These are phyloP conservation scores for Porites australiensis DNA, from an alignment of 64 coral and sea anemone species.

Conservation along the genomic window DNA sequence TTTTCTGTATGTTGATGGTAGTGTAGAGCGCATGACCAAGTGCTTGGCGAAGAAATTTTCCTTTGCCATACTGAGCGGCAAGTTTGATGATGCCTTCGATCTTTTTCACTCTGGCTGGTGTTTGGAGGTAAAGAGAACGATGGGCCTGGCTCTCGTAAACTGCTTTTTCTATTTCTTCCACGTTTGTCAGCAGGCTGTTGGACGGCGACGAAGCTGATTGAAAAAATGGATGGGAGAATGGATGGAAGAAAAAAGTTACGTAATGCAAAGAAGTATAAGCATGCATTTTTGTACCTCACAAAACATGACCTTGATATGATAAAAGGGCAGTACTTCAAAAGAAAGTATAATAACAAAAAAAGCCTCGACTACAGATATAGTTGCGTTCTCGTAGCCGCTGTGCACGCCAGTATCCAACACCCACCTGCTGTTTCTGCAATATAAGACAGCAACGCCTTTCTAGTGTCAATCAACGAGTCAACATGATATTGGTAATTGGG, in stretches of 20 bases:
- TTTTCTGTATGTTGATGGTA: conserved; percentile 5
- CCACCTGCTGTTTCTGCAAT: neutral
- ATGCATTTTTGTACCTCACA: neutral
- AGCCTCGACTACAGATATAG: no score
- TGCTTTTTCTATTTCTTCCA: conserved; percentile 67
- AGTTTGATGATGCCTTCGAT: conserved; percentile 58
- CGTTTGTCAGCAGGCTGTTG: conserved; percentile 64
- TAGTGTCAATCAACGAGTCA: neutral
- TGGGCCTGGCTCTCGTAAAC: conserved; percentile 48
- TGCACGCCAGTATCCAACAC: no score
- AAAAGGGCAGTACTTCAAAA: no score
- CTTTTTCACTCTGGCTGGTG: neutral
- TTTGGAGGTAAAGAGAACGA: conserved; percentile 15
- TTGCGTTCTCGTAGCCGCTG: no score
- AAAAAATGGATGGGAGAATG: neutral
- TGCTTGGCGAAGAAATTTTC: conserved; percentile 41
- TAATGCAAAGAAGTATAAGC: no score
- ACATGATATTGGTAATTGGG: neutral
- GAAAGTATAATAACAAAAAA: no score
- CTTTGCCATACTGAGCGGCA: conserved; percentile 3
- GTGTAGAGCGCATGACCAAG: conserved; percentile 63
- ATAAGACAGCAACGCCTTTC: neutral
- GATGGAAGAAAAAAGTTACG: neutral
- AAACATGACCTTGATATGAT: no score
- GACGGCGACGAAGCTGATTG: conserved; percentile 24